phyloP scores from a whole-genome alignment of 2,113 vertebrate species.

The Myiozetetes cayanensis region DNA sequence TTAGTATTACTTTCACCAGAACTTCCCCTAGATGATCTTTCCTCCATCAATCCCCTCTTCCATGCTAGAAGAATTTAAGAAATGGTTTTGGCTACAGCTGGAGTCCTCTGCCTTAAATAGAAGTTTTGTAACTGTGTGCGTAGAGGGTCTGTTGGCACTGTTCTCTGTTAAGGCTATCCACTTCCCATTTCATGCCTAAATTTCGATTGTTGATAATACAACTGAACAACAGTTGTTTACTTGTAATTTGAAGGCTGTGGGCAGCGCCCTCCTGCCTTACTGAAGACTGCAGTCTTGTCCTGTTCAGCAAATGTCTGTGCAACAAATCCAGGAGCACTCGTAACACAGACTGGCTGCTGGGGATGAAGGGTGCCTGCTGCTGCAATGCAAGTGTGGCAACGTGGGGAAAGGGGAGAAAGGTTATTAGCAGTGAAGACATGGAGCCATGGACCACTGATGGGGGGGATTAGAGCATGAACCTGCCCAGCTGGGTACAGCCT shows the following conservation, averaged over 20 bases:
- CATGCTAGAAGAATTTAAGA: neutral
- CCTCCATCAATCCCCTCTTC: neutral
- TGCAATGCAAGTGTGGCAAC: neutral
- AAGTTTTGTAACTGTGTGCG: neutral
- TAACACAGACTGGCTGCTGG: neutral
- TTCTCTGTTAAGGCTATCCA: neutral
- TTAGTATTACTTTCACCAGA: neutral
- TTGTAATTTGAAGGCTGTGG: neutral
- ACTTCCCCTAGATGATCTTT: neutral
- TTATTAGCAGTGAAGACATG: neutral
- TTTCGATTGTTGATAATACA: neutral
- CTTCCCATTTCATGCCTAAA: neutral
- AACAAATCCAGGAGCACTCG: neutral
- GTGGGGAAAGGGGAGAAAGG: neutral
- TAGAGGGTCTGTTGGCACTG: neutral
- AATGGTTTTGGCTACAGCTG: neutral
- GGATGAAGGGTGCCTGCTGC: neutral
- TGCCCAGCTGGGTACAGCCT: neutral
- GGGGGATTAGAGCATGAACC: neutral
- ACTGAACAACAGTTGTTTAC: neutral
- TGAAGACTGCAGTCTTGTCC: rapidly evolving
- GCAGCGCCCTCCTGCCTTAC: neutral
- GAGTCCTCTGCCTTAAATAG: neutral
- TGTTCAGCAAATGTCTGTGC: neutral
- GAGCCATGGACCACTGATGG: rapidly evolving